Conservation (phyloP, 1,140 invertebrate genomes). For the Dryas iulia region DNA sequence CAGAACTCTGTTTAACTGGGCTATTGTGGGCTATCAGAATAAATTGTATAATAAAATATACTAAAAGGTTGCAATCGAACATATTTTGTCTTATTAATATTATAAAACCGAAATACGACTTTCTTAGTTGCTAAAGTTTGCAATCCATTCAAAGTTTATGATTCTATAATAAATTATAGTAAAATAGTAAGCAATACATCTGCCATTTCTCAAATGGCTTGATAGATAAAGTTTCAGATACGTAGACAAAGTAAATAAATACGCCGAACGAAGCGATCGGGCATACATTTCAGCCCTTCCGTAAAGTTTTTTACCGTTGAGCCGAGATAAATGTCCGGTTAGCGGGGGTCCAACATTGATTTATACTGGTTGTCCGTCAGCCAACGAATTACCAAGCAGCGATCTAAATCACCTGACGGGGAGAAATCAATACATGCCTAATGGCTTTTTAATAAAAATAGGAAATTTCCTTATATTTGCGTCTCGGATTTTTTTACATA, state of each 20-base stretch:
- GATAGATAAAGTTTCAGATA: conserved; percentile 4
- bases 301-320: conserved; percentile 68
- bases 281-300: conserved; percentile 49
- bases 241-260: conserved; percentile 27
- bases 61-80: too few relatives aligned
- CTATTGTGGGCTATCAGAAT: too few relatives aligned
- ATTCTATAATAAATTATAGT: not conserved
- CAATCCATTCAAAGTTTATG: not conserved
- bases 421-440: conserved; percentile 53
- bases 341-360: conserved; percentile 74
- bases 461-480: not conserved
- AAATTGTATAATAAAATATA: too few relatives aligned
- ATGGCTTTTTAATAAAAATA: conserved; percentile 49
- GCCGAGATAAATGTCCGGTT: conserved; percentile 74
- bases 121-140: too few relatives aligned
- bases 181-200: not conserved
- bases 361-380: conserved; percentile 72
- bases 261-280: conserved; percentile 18
- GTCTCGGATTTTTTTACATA: not conserved
- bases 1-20: too few relatives aligned
- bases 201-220: not conserved
- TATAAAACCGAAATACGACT: too few relatives aligned
- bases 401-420: conserved; percentile 71
- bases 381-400: conserved; percentile 70
- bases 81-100: too few relatives aligned